Conservation (phyloP, 92 coral and sea anemone genomes). For the Epizoanthus stellaris region DNA sequence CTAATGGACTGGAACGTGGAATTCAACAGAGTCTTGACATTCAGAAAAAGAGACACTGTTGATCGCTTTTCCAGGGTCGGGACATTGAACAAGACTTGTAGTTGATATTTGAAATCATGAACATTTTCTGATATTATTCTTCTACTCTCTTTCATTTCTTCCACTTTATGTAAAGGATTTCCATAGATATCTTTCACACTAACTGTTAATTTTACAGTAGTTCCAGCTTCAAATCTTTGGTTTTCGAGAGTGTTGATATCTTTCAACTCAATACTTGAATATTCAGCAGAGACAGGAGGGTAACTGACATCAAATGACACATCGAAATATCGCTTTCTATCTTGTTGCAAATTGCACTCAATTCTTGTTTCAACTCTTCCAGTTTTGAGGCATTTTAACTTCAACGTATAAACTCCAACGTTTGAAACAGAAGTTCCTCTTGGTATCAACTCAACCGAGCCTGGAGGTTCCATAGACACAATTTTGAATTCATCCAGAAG, state of each 20-base stretch:
- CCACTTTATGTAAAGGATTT: conserved; percentile 3
- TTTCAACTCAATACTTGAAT: background rate
- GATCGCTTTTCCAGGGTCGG: too few relatives aligned
- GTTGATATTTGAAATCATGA: background rate
- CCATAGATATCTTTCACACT: conserved; percentile 8
- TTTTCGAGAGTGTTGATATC: background rate
- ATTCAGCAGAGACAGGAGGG: conserved; percentile 12
- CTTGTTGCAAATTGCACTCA: background rate
- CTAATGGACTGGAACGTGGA: background rate
- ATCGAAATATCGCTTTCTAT: background rate
- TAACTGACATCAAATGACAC: background rate
- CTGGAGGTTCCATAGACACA: background rate
- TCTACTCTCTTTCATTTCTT: background rate
- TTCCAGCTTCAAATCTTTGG: conserved; percentile 4
- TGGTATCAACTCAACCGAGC: background rate
- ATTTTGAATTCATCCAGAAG: background rate
- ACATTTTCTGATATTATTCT: background rate
- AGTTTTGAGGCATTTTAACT: conserved; percentile 4
- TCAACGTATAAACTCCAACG: background rate
- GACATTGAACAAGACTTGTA: too few relatives aligned
- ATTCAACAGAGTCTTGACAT: too few relatives aligned
- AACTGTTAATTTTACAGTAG: background rate
- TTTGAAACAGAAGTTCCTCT: background rate
- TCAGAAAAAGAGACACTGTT: too few relatives aligned
- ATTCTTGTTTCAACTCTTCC: background rate